Evolutionary conservation across 1,140 invertebrate genomes (phyloP).

Genomic region (Prorops nasuta): DNA sequence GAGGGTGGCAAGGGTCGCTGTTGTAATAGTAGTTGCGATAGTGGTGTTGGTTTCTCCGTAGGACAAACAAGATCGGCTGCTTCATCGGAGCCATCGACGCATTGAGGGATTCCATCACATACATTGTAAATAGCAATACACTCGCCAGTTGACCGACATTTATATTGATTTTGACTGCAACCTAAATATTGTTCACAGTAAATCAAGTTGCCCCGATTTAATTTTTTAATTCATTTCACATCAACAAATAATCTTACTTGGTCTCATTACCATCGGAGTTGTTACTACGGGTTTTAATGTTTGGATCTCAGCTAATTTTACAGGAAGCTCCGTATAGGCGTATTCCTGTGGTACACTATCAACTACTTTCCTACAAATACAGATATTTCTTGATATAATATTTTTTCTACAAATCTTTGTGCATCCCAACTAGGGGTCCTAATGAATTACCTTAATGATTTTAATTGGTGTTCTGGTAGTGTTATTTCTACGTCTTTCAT

Average conservation of each 20-base stretch:
- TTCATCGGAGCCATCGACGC: conserved; percentile 88
- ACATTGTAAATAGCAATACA: conserved; percentile 95
- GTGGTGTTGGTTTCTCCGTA: conserved; percentile 46
- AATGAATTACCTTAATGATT: conserved; percentile 64
- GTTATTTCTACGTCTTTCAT: conserved; percentile 70
- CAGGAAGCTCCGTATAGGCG: conserved; percentile 31
- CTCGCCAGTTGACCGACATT: conserved; percentile 80
- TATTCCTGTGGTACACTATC: conserved; percentile 33
- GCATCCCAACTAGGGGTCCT: background rate
- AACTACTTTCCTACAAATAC: conserved; percentile 29
- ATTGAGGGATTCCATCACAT: conserved; percentile 93
- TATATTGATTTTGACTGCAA: conserved; percentile 83
- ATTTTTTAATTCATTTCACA: conserved; percentile 4
- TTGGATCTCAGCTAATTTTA: conserved; percentile 24
- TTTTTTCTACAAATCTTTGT: background rate
- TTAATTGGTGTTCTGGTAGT: conserved; percentile 80
- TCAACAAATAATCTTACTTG: conserved; percentile 17
- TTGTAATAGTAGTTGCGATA: conserved; percentile 5
- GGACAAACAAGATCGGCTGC: conserved; percentile 78
- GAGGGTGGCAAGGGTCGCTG: conserved; percentile 21
- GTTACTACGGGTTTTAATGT: conserved; percentile 29
- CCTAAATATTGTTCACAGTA: conserved; percentile 35
- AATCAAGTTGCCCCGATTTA: too few species aligned
- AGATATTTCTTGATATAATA: background rate
- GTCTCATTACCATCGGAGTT: conserved; percentile 33